Evolutionary conservation across 2,113 vertebrate genomes (phyloP), one percentile per base, ranked within the genome.

Genomic region (Uria aalge): DNA sequence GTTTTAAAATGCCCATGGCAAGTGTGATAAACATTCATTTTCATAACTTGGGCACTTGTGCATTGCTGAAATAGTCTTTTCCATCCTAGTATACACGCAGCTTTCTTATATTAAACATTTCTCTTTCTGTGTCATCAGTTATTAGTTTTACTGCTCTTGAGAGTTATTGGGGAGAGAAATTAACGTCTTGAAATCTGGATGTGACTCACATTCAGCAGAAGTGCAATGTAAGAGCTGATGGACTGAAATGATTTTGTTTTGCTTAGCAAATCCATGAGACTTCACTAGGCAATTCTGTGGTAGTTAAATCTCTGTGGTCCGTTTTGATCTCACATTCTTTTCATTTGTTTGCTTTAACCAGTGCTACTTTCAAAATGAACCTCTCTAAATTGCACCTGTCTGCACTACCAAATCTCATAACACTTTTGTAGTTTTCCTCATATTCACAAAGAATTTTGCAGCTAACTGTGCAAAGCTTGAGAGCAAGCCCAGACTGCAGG

Each of bases 1-100:
- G 5, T 6, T 68, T 34, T 8, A 19, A 26, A 9, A 5, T n/a
- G 7, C 24, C 45, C 6, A 1, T 9, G 12, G 8, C 34, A 5
- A 29, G n/a, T 12, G 5, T 3, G 2, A 5, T 14, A 19, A 66
- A n/a, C 16, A 6, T 6, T 23, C 0, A 2, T 67, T 57, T 74
- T 40, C 24, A 1, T 6, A 11, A 30, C 59, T 50, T 34, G 14
- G 6, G 17, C n/a, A 5, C 19, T 56, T 41, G 12, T 2, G 5
- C 14, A 9, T 24, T 17, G n/a, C 48, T 59, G 43, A 78, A 72
- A 40, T 20, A 29, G 10, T 15, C 9, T 66, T 71, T 87, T 72
- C 11, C 63, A 47, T 75, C 24, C 30, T 38, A 10, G 30, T 8
- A 27, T 14, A 12, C 12, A 8, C 6, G 19, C 15, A 48, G 9